phyloP scores from a whole-genome alignment of 2,888 invertebrate genomes.

The Erebia epiphron region DNA sequence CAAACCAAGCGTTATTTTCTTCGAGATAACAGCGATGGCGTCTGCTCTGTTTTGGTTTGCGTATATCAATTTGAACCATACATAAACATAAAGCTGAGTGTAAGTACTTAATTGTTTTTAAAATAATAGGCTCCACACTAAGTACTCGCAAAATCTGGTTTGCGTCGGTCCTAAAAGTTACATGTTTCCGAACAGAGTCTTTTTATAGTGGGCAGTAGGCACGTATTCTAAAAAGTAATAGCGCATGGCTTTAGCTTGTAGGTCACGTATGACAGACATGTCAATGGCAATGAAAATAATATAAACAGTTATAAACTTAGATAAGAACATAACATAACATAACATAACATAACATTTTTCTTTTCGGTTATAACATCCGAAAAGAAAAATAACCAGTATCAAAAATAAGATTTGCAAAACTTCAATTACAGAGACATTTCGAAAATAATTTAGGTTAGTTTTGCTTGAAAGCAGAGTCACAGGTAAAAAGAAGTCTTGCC shows the following conservation, averaged over 20 bases:
- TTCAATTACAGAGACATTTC: not conserved
- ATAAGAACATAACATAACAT: no score
- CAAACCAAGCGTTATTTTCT: not conserved
- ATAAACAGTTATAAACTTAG: not conserved
- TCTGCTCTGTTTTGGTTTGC: no score
- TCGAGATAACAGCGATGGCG: no score
- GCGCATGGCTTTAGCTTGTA: conserved; percentile 3
- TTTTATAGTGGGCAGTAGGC: not conserved
- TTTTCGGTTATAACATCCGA: no score
- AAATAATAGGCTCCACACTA: no score
- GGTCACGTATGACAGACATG: conserved; percentile 14
- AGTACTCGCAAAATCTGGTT: no score
- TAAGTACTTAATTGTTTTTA: no score
- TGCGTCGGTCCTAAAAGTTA: not conserved
- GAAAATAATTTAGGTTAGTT: not conserved
- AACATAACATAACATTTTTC: no score
- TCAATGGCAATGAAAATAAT: conserved; percentile 10
- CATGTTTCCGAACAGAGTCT: not conserved
- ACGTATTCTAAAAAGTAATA: conserved; percentile 8
- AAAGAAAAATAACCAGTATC: not conserved
- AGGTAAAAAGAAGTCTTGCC: no score
- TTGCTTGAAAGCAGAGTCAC: not conserved
- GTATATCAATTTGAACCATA: no score
- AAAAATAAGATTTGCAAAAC: not conserved
- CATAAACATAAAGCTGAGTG: no score